These are phyloP conservation scores for Perca fluviatilis DNA, from an alignment of 2,113 vertebrate species.

Conservation along the genomic window DNA sequence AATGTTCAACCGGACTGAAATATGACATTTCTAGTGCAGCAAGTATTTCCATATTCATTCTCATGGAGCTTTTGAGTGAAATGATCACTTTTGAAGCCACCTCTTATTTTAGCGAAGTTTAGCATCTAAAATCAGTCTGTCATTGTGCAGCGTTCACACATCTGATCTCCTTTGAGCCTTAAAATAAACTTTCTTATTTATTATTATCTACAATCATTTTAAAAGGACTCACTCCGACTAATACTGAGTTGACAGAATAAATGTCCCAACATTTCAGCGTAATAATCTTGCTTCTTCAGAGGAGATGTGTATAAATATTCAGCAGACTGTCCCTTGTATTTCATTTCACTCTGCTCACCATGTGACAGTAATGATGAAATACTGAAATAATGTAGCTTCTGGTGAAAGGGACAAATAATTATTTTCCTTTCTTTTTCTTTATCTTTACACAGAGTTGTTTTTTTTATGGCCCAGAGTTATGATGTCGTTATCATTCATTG, in stretches of 20 bases:
- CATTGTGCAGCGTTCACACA: slow-evolving; percentile 1
- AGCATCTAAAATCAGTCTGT: neutral
- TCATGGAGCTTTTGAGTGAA: neutral
- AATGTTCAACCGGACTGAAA: slow-evolving; percentile 1
- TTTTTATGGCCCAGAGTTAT: slow-evolving; percentile 31
- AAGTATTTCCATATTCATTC: neutral
- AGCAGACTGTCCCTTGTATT: slow-evolving; percentile 41
- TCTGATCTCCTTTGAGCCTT: slow-evolving; percentile 21
- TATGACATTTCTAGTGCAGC: neutral
- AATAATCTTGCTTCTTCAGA: slow-evolving; percentile 43
- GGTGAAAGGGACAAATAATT: slow-evolving; percentile 67
- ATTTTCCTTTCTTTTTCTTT: slow-evolving; percentile 43
- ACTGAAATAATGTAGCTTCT: slow-evolving; percentile 56
- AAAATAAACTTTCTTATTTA: slow-evolving; percentile 21
- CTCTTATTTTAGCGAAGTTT: neutral
- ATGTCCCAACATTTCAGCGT: slow-evolving; percentile 39
- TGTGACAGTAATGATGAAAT: slow-evolving; percentile 67
- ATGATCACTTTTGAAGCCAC: neutral
- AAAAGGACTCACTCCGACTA: slow-evolving; percentile 2
- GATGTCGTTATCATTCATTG: slow-evolving; percentile 57
- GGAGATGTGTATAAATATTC: slow-evolving; percentile 55
- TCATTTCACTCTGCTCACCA: slow-evolving; percentile 46
- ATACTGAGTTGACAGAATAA: slow-evolving; percentile 17
- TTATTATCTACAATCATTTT: neutral
- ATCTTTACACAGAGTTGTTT: slow-evolving; percentile 54